A percentile compares a stretch with the other conserved stretches of the same genome.
Evolutionary conservation across 2,888 invertebrate species (phyloP).

Genomic region (Diaphora mendica): DNA sequence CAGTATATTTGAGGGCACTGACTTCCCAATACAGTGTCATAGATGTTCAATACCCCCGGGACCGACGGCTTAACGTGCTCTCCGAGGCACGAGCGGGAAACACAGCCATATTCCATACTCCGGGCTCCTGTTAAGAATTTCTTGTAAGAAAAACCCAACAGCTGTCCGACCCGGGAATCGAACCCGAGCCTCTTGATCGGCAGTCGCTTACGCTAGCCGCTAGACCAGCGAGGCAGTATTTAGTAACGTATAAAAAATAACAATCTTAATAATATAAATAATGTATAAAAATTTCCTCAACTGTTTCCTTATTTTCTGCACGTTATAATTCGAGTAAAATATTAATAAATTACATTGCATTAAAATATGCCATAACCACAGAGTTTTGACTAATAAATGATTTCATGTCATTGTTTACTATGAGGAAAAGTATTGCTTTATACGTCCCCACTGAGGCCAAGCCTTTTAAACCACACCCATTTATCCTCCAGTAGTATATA

Average conservation of each 20-base stretch:
- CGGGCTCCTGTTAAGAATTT: too few relatives aligned
- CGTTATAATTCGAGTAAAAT: slow-evolving; percentile 33
- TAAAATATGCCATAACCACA: slow-evolving; percentile 33
- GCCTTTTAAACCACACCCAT: not conserved
- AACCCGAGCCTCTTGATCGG: too few relatives aligned
- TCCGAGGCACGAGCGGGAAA: too few relatives aligned
- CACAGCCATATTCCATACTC: too few relatives aligned
- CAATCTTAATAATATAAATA: not conserved
- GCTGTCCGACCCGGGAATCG: too few relatives aligned
- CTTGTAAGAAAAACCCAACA: too few relatives aligned
- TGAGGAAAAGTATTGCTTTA: slow-evolving; percentile 29
- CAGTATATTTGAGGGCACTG: too few relatives aligned
- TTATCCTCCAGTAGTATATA: not conserved
- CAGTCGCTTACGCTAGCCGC: too few relatives aligned
- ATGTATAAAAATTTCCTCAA: not conserved
- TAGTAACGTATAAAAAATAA: not conserved
- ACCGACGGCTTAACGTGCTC: too few relatives aligned
- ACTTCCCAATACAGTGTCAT: too few relatives aligned
- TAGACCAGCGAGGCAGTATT: too few relatives aligned
- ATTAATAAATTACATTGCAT: slow-evolving; percentile 22
- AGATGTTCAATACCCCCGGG: too few relatives aligned
- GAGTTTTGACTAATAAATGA: slow-evolving; percentile 33
- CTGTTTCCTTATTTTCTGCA: slow-evolving; percentile 38
- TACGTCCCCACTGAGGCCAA: not conserved
- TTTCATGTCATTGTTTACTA: slow-evolving; percentile 22